These are phyloP conservation scores for Cryptoblepharus egeriae DNA, from an alignment of 2,797 vertebrate genomes.

Conservation along the genomic window DNA sequence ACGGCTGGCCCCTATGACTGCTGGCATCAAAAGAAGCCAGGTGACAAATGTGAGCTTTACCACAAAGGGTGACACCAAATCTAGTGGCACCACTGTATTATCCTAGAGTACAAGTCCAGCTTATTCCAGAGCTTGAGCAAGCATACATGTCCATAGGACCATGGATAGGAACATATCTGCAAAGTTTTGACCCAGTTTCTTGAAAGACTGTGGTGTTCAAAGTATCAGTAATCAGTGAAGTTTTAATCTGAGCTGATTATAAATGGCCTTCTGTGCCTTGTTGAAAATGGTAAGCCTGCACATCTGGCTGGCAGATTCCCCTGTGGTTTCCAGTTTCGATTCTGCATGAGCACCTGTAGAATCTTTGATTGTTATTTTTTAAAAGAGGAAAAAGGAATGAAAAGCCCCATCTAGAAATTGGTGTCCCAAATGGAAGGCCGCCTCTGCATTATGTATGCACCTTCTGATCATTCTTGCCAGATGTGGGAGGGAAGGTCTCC, in stretches of 20 bases:
- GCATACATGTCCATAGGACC: too few relatives aligned
- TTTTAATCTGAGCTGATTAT: conserved; percentile 46
- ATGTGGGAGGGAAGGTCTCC: conserved; percentile 35
- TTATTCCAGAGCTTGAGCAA: background rate
- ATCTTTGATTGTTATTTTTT: conserved; percentile 3
- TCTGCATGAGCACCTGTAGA: conserved; percentile 37
- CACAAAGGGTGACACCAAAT: too few relatives aligned
- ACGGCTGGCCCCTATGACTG: too few relatives aligned
- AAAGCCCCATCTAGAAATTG: conserved; percentile 20
- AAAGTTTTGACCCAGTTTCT: background rate
- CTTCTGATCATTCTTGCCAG: conserved; percentile 46
- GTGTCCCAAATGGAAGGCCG: conserved; percentile 9
- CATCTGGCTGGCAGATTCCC: conserved; percentile 46
- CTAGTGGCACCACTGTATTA: background rate
- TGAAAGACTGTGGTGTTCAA: accelerated
- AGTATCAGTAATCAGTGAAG: conserved; percentile 6
- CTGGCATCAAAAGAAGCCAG: too few relatives aligned
- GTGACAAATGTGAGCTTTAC: too few relatives aligned
- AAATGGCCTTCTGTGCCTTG: conserved; percentile 35
- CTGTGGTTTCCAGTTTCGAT: conserved; percentile 38
- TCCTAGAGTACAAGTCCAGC: background rate
- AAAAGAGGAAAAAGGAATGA: background rate
- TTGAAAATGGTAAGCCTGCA: background rate
- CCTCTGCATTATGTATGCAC: conserved; percentile 56
- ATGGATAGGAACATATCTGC: too few relatives aligned